Conservation (phyloP, 2,888 invertebrate genomes). For the Phengaris arion region DNA sequence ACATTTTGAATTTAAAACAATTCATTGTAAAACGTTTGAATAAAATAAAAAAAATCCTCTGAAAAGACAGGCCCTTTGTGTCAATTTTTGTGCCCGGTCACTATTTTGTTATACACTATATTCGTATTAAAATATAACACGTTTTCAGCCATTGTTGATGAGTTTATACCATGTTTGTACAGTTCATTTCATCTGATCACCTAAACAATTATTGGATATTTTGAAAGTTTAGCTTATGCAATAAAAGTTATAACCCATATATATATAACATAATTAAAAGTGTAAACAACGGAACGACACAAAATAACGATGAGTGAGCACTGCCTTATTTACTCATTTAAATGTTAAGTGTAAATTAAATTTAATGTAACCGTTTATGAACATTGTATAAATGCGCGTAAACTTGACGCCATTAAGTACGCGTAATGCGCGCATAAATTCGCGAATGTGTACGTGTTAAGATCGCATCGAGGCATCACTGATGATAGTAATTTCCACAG, state of each 20-base stretch:
- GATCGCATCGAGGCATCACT: background rate
- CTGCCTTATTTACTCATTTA: background rate
- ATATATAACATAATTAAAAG: background rate
- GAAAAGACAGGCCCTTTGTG: too few species aligned
- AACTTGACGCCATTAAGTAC: background rate
- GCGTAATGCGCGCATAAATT: constrained; percentile 6
- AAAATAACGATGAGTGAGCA: background rate
- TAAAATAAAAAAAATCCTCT: background rate
- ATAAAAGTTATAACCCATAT: too few species aligned
- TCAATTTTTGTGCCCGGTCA: too few species aligned
- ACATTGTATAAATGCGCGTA: background rate
- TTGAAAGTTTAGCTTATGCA: too few species aligned
- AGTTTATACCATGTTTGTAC: too few species aligned
- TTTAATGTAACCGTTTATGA: background rate
- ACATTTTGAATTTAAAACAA: constrained; percentile 10
- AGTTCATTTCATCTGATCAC: too few species aligned
- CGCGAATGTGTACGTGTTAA: constrained; percentile 13
- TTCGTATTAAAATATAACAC: too few species aligned
- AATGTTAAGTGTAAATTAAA: background rate
- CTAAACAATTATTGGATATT: too few species aligned
- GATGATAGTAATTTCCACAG: background rate
- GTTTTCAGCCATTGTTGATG: too few species aligned
- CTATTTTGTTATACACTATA: too few species aligned
- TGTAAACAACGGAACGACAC: background rate
- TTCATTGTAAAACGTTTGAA: constrained; percentile 7